These are phyloP conservation scores for Struthidea cinerea DNA, from an alignment of 2,113 vertebrate genomes.

Conservation along the genomic window DNA sequence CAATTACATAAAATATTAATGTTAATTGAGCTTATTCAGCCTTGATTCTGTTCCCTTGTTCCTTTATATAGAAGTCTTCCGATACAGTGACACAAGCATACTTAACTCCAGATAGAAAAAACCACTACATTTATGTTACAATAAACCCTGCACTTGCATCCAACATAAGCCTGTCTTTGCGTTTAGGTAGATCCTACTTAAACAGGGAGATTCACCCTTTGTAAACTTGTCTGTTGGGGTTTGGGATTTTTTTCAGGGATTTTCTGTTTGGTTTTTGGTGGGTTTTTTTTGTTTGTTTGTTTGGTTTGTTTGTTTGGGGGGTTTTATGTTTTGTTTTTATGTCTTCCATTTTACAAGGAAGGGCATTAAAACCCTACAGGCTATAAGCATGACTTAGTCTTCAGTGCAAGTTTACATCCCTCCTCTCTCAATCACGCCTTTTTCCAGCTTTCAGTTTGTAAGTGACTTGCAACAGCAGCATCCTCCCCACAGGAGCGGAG, in stretches of 20 bases:
- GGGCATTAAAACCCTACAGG: neutral
- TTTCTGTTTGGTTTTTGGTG: neutral
- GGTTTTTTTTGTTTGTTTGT: fast-evolving
- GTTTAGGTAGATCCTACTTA: neutral
- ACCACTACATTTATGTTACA: fast-evolving
- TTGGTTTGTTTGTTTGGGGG: neutral
- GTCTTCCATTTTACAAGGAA: neutral
- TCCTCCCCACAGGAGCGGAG: fast-evolving
- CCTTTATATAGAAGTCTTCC: neutral
- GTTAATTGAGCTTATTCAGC: slow-evolving; percentile 47
- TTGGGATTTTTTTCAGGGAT: neutral
- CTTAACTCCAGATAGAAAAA: neutral
- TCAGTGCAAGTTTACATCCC: neutral
- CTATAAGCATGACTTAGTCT: neutral
- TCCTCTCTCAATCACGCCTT: fast-evolving
- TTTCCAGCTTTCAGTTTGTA: neutral
- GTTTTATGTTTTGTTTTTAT: neutral
- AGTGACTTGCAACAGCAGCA: neutral
- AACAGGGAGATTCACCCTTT: neutral
- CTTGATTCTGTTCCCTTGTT: slow-evolving; percentile 11
- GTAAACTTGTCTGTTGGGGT: neutral
- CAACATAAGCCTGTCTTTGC: neutral
- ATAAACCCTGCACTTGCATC: neutral
- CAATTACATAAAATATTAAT: slow-evolving; percentile 59
- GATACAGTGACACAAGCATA: neutral